These are phyloP conservation scores for Argyresthia albistria DNA, from an alignment of 2,888 invertebrate genomes.

Conservation along the genomic window DNA sequence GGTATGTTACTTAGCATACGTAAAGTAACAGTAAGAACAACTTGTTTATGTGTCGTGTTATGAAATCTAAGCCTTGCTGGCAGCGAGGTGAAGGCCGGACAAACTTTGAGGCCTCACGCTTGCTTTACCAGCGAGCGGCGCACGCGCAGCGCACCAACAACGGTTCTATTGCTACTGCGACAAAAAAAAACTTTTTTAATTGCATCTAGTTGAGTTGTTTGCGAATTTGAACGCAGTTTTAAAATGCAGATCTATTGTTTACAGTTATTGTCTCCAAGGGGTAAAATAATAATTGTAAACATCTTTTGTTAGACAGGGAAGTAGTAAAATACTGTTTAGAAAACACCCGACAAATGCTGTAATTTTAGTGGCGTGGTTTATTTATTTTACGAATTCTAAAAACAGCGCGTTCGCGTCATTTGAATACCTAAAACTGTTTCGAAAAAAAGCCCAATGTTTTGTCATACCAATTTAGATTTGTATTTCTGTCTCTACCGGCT, in stretches of 20 bases:
- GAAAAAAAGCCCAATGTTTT: slow-evolving; percentile 23
- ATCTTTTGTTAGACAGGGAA: slow-evolving; percentile 46
- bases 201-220: too few relatives aligned
- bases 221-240: too few relatives aligned
- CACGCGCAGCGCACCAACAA: slow-evolving; percentile 2
- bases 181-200: background rate
- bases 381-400: slow-evolving; percentile 58
- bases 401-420: slow-evolving; percentile 65
- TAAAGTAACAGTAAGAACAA: slow-evolving; percentile 29
- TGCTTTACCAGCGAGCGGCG: slow-evolving; percentile 18
- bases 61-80: slow-evolving; percentile 53
- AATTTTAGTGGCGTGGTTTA: slow-evolving; percentile 24
- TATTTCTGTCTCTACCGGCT: slow-evolving; percentile 26
- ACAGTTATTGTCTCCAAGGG: background rate
- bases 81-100: slow-evolving; percentile 55
- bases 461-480: slow-evolving; percentile 19
- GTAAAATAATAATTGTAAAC: slow-evolving; percentile 1
- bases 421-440: slow-evolving; percentile 59
- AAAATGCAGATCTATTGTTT: too few relatives aligned
- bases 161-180: background rate
- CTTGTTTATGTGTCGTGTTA: slow-evolving; percentile 42
- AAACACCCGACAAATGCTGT: slow-evolving; percentile 31
- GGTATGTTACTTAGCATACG: background rate
- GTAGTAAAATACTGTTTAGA: slow-evolving; percentile 57
- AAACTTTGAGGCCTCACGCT: slow-evolving; percentile 16